Evolutionary conservation across 2,113 vertebrate genomes (phyloP), one percentile per base, ranked within the genome.

Genomic region (Leptocoma aspasia): DNA sequence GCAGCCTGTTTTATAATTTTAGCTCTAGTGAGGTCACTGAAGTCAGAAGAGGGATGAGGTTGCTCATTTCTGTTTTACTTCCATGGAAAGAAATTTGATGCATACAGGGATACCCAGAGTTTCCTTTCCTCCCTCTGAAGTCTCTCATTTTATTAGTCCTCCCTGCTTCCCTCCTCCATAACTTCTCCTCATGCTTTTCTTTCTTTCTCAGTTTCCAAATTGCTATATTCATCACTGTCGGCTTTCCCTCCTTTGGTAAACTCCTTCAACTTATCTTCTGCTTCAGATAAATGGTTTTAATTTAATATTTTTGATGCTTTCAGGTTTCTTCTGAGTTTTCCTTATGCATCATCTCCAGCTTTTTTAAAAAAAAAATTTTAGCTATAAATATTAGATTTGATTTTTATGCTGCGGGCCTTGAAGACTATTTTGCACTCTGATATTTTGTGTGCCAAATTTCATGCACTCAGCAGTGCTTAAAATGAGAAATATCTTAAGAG

Each of bases 271-370:
- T 97, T 98, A 92, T 97, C 95, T 97, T 92, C 11, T 90, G 82
- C 81, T 95, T 97, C 88, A 95, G 95, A 94, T 95, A 97, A 98
- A 98, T 96, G 94, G 96, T 92, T 97, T 96, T 94, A 96, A 97
- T 98, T 98, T 98, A 95, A 96, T 97, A 95, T 97, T 97, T 97
- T 91, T 96, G 97, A 95, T 92, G 85, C 92, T 96, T 94, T 86
- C 91, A 96, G 86, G 89, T 96, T 97, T 94, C 61, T 82, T 95
- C 82, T 86, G 63, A 54, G 39, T 85, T 94, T 63, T 88, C 13
- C 52, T 82, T 96, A 87, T 88, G 87, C 50, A 77, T 92, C 42
- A 59, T 94, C 33, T 89, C 71, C 6, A 10, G 42, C 12, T 45
- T 59, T 47, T 76, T 60, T 50, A 49, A n/a, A n/a, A n/a, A n/a